Conservation (phyloP, 1,140 invertebrate species). For the Agrilus planipennis region DNA sequence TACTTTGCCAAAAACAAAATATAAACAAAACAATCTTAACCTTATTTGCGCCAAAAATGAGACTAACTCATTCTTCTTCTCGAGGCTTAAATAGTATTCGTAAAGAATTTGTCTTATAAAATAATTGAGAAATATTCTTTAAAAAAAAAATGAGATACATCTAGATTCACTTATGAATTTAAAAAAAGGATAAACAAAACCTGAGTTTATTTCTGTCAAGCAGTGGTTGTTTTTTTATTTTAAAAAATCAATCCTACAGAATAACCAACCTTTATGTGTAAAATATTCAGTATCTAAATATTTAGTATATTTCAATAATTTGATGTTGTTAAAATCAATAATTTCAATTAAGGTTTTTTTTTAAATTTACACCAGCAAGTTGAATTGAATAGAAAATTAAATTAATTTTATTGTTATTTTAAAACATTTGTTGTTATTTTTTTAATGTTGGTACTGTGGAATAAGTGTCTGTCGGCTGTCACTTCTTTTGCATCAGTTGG, state of each 20-base stretch:
- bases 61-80: too few relatives aligned
- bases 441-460: slow-evolving; percentile 8
- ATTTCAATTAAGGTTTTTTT: background rate
- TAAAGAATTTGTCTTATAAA: background rate
- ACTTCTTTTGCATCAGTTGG: too few relatives aligned
- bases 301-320: too few relatives aligned
- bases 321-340: too few relatives aligned
- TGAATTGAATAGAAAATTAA: background rate
- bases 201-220: slow-evolving; percentile 26
- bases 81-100: too few relatives aligned
- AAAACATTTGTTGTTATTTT: background rate
- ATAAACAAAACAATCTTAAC: slow-evolving; percentile 23
- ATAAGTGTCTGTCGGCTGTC: too few relatives aligned
- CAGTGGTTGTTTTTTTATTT: too few relatives aligned
- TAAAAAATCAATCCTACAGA: too few relatives aligned
- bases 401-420: background rate
- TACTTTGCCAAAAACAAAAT: slow-evolving; percentile 23
- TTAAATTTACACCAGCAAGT: background rate
- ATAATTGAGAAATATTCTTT: background rate
- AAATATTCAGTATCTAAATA: too few relatives aligned
- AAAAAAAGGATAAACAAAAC: slow-evolving; percentile 29
- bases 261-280: too few relatives aligned
- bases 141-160: slow-evolving; percentile 18
- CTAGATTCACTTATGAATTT: slow-evolving; percentile 16
- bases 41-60: too few relatives aligned